Evolutionary conservation across 2,888 invertebrate species (phyloP), one percentile per base, ranked within the genome.

Genomic region (Drosophila nr. perissopoda): DNA sequence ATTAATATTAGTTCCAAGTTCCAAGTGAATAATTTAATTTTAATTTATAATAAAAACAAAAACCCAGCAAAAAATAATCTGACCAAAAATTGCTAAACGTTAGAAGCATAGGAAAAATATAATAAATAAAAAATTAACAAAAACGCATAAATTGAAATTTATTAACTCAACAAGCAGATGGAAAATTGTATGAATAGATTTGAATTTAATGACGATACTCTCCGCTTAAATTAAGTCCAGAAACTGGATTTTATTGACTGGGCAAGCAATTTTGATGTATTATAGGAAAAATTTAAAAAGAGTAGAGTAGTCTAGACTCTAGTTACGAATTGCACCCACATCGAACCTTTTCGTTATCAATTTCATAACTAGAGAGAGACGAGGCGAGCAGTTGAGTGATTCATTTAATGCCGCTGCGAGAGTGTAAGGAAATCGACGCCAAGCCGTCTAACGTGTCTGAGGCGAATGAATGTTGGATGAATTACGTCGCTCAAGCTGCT

Each of bases 391-490:
- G 25, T 27, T 25, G 10, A 49, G 27, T 18, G 31, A 49, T 34
- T 40, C 36, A 76, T 76, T 65, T 65, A 65, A 33, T 46, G 60
- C 34, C 25, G 36, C 40, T 53, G 48, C 18, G 51, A 51, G 61
- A 42, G 33, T 64, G 59, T 76, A 74, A 83, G 82, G 76, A 76
- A 84, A 70, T 63, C 52, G 73, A 21, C 84, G 74, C 80, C 82
- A 77, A 74, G 77, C 73, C 48, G 84, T 76, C 82, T 83, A 77
- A 82, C 77, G 54, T 70, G 78, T 81, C 80, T 70, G 61, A 1
- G 38, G 51, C 56, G 49, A 54, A 58, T 51, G 36, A 54, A 34
- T 25, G 53, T 34, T 53, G 8, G 16, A 46, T 67, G 40, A 62
- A 63, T 70, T 69, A 61, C 57, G 62, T 54, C 27, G 53, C 27